These are phyloP conservation scores for Trialeurodes vaporariorum DNA, from an alignment of 1,140 invertebrate genomes.

Conservation along the genomic window DNA sequence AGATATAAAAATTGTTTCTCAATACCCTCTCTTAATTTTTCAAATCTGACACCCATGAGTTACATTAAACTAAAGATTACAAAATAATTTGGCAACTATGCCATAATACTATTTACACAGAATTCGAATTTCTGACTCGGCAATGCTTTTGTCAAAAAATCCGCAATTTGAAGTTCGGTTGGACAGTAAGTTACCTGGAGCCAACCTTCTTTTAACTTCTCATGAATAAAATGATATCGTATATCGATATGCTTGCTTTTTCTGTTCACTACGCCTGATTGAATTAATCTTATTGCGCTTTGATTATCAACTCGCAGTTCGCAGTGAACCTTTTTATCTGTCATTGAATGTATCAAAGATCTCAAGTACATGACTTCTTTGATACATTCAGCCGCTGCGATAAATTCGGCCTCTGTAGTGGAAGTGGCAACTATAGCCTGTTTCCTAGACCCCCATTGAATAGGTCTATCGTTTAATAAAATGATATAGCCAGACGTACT, in stretches of 20 bases:
- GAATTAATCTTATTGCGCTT: conserved; percentile 14
- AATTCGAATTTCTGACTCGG: too few species aligned
- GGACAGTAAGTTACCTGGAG: too few species aligned
- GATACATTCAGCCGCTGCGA: conserved; percentile 13
- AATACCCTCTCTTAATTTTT: too few species aligned
- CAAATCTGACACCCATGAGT: too few species aligned
- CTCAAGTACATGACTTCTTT: conserved; percentile 22
- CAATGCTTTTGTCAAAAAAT: too few species aligned
- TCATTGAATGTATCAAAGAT: conserved; percentile 12
- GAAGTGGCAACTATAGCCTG: conserved; percentile 16
- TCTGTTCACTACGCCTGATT: conserved; percentile 11
- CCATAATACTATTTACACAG: too few species aligned
- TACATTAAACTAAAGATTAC: too few species aligned
- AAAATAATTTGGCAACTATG: too few species aligned
- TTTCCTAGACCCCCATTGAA: conserved; percentile 13
- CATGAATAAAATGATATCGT: conserved; percentile 17
- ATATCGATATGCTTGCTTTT: conserved; percentile 22
- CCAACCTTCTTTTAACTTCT: conserved; percentile 14
- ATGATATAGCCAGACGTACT: conserved; percentile 18
- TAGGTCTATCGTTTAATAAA: conserved; percentile 10
- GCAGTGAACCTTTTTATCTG: conserved; percentile 6
- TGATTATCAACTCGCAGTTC: conserved; percentile 23
- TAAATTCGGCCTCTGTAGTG: conserved; percentile 18
- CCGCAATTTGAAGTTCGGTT: too few species aligned
- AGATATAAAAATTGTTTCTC: too few species aligned